These are phyloP conservation scores for Globicephala melas DNA, from an alignment of 2,113 vertebrate species.

Conservation along the genomic window DNA sequence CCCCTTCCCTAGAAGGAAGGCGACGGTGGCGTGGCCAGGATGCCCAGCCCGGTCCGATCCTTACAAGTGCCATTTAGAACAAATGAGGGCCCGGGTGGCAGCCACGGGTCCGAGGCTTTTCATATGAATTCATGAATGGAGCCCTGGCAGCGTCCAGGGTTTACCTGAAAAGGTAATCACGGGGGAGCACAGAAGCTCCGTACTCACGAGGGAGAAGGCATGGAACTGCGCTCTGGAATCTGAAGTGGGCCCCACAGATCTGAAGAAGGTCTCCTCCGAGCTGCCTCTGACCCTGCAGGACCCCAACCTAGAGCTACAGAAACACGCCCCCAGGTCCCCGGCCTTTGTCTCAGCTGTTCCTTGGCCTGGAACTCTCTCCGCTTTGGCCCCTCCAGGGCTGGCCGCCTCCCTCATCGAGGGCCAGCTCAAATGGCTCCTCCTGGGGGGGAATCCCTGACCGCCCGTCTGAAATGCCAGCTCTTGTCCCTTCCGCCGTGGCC, in stretches of 20 bases:
- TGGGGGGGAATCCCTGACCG: accelerated
- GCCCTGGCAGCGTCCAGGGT: not conserved
- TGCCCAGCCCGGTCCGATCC: not conserved
- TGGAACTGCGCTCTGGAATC: not conserved
- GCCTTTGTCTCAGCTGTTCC: not conserved
- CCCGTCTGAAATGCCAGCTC: accelerated
- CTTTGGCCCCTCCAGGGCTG: not conserved
- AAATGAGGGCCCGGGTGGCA: not conserved
- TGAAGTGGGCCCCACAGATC: not conserved
- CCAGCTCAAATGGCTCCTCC: not conserved
- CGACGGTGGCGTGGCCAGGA: accelerated
- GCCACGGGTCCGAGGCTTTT: not conserved
- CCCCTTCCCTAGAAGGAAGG: not conserved
- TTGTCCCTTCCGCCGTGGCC: accelerated
- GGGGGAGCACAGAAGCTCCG: not conserved
- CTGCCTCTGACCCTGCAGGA: accelerated
- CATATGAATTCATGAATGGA: not conserved
- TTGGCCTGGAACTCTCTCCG: not conserved
- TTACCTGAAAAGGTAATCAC: slow-evolving; percentile 27
- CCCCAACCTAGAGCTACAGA: not conserved
- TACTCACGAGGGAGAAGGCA: not conserved
- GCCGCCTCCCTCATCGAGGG: accelerated
- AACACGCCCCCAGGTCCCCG: not conserved
- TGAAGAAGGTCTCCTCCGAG: not conserved
- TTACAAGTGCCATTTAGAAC: not conserved